A percentile compares a stretch with the other conserved stretches of the same genome.
Conservation (phyloP, 2,113 vertebrate species). For the Microtus ochrogaster region DNA sequence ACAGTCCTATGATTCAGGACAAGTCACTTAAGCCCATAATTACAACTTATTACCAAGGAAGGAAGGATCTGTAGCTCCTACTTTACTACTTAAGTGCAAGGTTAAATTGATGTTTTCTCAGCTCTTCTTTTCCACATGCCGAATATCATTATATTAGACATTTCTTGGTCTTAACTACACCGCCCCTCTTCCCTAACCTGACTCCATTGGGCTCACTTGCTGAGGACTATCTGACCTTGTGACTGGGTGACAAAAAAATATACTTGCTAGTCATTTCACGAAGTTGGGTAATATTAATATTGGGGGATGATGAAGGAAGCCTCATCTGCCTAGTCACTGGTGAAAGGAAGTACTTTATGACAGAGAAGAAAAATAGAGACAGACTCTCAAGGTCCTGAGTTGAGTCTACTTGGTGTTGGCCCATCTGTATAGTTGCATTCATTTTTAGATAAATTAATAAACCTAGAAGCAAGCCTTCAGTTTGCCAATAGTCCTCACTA, state of each 20-base stretch:
- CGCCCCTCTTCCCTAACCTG: neutral
- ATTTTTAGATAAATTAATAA: constrained; percentile 67
- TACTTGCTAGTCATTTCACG: neutral
- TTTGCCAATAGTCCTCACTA: constrained; percentile 52
- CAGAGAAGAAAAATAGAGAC: neutral
- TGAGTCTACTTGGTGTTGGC: constrained; percentile 44
- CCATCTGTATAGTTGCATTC: constrained; percentile 1
- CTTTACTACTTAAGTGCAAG: neutral
- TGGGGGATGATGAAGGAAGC: neutral
- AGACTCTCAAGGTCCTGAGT: neutral
- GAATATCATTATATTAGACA: neutral
- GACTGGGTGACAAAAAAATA: constrained; percentile 48
- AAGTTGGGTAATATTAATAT: constrained; percentile 33
- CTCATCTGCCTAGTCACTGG: neutral
- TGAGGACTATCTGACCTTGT: neutral
- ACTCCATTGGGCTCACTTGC: neutral
- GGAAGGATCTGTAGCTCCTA: neutral
- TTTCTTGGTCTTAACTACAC: neutral
- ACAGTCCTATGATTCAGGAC: neutral
- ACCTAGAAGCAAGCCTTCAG: constrained; percentile 12
- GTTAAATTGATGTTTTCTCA: neutral
- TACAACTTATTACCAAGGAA: neutral
- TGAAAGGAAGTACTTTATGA: neutral
- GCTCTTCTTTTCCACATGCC: neutral
- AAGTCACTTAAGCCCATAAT: neutral